Conservation (phyloP, 2,797 vertebrate genomes). For the Lacerta agilis region DNA sequence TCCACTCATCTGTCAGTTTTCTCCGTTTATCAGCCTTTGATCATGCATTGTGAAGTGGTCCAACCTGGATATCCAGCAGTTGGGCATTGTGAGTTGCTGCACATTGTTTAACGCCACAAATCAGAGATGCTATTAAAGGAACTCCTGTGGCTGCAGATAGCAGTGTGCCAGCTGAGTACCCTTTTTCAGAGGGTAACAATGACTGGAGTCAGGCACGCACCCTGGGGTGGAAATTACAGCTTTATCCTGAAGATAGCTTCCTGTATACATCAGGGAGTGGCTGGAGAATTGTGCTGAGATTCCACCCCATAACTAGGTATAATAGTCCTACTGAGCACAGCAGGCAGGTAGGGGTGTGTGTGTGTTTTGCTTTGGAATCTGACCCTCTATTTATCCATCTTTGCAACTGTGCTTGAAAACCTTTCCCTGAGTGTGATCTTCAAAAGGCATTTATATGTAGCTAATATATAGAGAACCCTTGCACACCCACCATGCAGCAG, state of each 20-base stretch:
- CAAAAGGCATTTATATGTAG: not conserved
- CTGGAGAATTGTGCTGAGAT: not conserved
- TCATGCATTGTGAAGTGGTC: not conserved
- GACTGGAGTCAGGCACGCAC: not conserved
- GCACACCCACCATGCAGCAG: not conserved
- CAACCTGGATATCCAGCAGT: not conserved
- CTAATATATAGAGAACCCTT: not conserved
- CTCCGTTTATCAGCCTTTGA: not conserved
- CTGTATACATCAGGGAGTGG: not conserved
- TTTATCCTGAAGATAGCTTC: not conserved
- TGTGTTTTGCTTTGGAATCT: conserved; percentile 1
- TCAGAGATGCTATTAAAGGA: not conserved
- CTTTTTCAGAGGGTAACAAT: conserved; percentile 32
- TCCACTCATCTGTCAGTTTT: conserved; percentile 1
- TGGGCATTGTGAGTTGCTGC: not conserved
- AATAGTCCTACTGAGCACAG: not conserved
- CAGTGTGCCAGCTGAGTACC: conserved; percentile 32
- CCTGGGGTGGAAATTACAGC: not conserved
- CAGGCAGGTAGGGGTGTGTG: not conserved
- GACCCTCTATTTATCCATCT: not conserved
- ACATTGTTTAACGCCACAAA: conserved; percentile 20
- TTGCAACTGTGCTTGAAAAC: not conserved
- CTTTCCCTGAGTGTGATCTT: not conserved
- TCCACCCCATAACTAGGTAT: not conserved
- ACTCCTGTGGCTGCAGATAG: conserved; percentile 15